Percentiles rank a stretch among this genome's conserved stretches.
Evolutionary conservation across 2,113 vertebrate species (phyloP).

Genomic region (Origma solitaria): DNA sequence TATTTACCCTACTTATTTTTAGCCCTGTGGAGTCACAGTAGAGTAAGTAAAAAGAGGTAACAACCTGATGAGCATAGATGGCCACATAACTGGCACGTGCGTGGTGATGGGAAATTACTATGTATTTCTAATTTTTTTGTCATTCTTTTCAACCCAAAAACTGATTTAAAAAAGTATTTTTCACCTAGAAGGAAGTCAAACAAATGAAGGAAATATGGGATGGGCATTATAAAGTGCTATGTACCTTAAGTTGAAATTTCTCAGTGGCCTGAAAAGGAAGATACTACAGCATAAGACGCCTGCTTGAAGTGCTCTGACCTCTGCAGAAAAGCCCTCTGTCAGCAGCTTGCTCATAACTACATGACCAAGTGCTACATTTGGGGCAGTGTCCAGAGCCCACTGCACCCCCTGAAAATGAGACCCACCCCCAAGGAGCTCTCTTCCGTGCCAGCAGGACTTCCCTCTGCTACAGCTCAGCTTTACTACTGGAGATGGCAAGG

Average conservation of each 20-base stretch:
- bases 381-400: neutral
- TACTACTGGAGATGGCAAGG: neutral
- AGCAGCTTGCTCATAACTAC: neutral
- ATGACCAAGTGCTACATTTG: neutral
- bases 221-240: neutral
- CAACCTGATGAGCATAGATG: neutral
- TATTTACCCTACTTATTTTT: neutral
- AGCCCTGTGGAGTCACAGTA: neutral
- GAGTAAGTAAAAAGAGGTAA: neutral
- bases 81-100: neutral
- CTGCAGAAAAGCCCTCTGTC: neutral
- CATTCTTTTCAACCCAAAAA: neutral
- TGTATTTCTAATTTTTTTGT: neutral
- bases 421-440: neutral
- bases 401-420: neutral
- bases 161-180: neutral
- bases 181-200: neutral
- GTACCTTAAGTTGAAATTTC: neutral
- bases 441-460: neutral
- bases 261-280: neutral
- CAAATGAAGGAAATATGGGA: neutral
- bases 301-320: neutral
- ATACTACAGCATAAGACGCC: accelerated
- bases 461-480: neutral
- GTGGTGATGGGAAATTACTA: neutral